phyloP scores from a whole-genome alignment of 1,140 invertebrate genomes.

The Physella acuta region DNA sequence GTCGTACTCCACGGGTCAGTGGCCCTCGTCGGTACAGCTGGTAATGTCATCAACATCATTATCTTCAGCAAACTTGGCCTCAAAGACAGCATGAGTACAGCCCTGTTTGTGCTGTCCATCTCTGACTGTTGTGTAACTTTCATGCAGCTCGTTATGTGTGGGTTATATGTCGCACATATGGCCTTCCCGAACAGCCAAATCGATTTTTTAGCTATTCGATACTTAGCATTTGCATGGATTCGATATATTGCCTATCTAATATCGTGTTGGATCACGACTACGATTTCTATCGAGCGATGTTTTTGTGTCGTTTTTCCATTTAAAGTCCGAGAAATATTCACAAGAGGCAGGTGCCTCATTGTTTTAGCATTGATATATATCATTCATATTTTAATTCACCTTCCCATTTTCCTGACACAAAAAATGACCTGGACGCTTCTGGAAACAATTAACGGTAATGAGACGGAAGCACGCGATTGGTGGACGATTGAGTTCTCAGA shows the following conservation, averaged over 20 bases:
- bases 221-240: slow-evolving; percentile 6
- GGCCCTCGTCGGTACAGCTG: neutral
- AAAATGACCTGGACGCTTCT: neutral
- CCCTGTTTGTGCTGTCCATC: neutral
- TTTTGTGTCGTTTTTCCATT: slow-evolving; percentile 8
- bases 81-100: slow-evolving; percentile 13
- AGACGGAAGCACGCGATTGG: neutral
- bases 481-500: neutral
- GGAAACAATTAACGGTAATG: neutral
- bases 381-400: neutral
- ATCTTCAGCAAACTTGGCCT: slow-evolving; percentile 10
- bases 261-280: slow-evolving; percentile 6
- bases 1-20: no score
- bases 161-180: neutral
- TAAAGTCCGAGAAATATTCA: slow-evolving; percentile 3
- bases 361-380: neutral
- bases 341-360: neutral
- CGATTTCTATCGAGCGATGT: slow-evolving; percentile 1
- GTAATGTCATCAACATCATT: slow-evolving; percentile 4
- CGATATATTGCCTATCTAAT: neutral
- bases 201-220: neutral
- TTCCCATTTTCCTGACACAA: neutral
- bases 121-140: neutral
- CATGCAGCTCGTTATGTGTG: neutral
- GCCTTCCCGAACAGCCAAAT: neutral